Conservation (phyloP, 2,113 vertebrate genomes). For the Grammomys surdaster region DNA sequence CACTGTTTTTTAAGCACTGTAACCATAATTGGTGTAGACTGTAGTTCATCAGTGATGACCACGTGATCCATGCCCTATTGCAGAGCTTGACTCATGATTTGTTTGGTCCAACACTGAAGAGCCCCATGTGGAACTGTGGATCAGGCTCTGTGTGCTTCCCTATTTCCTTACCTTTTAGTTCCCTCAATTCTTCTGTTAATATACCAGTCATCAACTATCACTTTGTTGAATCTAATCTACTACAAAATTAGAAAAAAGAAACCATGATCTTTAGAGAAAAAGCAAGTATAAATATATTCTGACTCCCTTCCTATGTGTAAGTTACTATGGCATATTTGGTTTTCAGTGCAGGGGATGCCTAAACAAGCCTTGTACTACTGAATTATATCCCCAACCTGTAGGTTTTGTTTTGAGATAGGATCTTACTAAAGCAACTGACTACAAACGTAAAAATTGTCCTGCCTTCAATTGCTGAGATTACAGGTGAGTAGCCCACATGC, state of each 20-base stretch:
- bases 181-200: neutral
- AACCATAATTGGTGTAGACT: neutral
- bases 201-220: slow-evolving; percentile 14
- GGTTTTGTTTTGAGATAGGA: neutral
- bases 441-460: neutral
- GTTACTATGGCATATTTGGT: neutral
- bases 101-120: slow-evolving; percentile 26
- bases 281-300: slow-evolving; percentile 24
- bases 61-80: neutral
- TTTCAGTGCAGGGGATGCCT: neutral
- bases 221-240: slow-evolving; percentile 19
- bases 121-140: neutral
- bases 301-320: neutral
- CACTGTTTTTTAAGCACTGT: slow-evolving; percentile 12
- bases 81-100: neutral
- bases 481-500: neutral
- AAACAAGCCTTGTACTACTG: neutral
- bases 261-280: neutral
- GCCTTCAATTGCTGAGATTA: neutral
- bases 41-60: slow-evolving; percentile 18
- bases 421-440: neutral
- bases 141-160: slow-evolving; percentile 27
- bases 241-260: neutral
- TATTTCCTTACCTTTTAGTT: slow-evolving; percentile 4
- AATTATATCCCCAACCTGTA: neutral